These are phyloP conservation scores for Anabas testudineus DNA, from an alignment of 2,797 vertebrate genomes.

Conservation along the genomic window DNA sequence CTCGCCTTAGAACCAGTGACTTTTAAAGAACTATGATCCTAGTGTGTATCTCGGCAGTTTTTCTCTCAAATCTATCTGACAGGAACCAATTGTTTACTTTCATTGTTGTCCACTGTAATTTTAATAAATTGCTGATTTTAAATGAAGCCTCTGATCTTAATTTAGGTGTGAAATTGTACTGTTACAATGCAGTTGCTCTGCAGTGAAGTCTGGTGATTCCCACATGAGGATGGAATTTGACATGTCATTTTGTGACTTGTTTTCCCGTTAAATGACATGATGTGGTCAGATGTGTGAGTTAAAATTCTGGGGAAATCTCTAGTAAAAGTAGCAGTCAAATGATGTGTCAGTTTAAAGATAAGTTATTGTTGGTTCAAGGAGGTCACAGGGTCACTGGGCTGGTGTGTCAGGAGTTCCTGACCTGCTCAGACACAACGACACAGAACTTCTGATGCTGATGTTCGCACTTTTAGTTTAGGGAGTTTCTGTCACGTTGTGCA, in stretches of 20 bases:
- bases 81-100: background rate
- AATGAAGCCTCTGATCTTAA: slow-evolving; percentile 12
- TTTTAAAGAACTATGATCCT: background rate
- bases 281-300: no score
- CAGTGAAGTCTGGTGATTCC: no score
- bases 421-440: background rate
- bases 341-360: background rate
- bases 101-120: background rate
- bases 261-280: no score
- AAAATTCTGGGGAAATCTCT: no score
- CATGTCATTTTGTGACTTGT: background rate
- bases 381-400: background rate
- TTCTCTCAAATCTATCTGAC: background rate
- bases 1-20: background rate
- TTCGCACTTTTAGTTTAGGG: slow-evolving; percentile 5
- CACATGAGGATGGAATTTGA: no score
- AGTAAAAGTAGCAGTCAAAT: background rate
- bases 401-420: background rate
- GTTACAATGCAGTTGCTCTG: background rate
- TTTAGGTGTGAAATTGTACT: no score
- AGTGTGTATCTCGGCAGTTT: background rate
- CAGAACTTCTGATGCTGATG: background rate
- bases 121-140: background rate
- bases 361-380: background rate
- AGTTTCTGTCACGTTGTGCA: slow-evolving; percentile 1